A percentile compares a stretch with the other conserved stretches of the same genome.
phyloP scores from a whole-genome alignment of 1,140 invertebrate species.

The Chironomus striatipennis region DNA sequence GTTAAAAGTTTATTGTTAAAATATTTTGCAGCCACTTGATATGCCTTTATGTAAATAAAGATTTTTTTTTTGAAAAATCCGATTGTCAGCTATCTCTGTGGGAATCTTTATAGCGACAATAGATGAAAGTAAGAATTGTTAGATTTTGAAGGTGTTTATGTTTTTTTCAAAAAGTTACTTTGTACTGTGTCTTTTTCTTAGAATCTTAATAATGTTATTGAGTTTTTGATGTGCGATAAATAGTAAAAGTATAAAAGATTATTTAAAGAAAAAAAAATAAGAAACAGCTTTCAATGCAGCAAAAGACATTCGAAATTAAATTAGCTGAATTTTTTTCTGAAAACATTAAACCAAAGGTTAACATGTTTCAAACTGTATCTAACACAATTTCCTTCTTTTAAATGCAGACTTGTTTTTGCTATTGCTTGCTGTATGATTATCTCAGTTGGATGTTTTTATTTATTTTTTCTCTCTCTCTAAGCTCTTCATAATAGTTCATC shows the following conservation, averaged over 20 bases:
- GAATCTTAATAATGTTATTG: no score
- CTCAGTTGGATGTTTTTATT: conserved; percentile 11
- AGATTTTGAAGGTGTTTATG: no score
- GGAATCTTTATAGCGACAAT: neutral
- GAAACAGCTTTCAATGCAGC: no score
- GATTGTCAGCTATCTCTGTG: neutral
- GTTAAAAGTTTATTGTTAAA: neutral
- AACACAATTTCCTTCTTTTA: no score
- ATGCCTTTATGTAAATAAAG: no score
- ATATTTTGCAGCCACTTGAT: neutral
- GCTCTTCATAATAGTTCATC: neutral
- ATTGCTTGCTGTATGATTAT: neutral
- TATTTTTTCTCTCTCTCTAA: neutral
- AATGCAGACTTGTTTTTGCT: no score
- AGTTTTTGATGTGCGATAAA: no score
- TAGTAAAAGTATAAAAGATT: neutral
- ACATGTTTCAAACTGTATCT: neutral
- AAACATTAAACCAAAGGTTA: neutral
- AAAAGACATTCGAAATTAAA: neutral
- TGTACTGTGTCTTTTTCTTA: no score
- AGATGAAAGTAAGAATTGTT: neutral
- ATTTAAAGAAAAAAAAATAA: no score
- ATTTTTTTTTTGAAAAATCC: no score
- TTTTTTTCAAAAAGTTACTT: no score
- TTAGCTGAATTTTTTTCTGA: neutral